Evolutionary conservation across 2,888 invertebrate genomes (phyloP).

Genomic region (Clanis bilineata): DNA sequence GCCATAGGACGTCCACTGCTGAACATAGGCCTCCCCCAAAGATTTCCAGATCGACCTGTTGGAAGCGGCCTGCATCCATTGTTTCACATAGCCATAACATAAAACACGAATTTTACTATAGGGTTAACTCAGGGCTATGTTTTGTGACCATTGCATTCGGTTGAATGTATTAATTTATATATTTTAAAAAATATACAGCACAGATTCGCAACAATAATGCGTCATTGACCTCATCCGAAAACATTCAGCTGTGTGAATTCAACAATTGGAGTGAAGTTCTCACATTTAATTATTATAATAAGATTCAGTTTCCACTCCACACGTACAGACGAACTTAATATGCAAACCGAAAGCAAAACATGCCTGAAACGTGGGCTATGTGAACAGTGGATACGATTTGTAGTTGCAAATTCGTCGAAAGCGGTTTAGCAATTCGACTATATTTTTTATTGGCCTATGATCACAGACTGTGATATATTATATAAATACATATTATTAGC

Average conservation of each 20-base stretch:
- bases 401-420: neutral
- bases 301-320: neutral
- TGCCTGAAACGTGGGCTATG: neutral
- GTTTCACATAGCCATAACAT: no score
- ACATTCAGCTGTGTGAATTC: neutral
- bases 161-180: no score
- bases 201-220: neutral
- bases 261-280: neutral
- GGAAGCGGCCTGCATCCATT: no score
- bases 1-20: no score
- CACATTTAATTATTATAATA: conserved; percentile 2
- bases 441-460: neutral
- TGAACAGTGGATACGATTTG: neutral
- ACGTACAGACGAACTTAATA: neutral
- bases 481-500: no score
- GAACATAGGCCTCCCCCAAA: no score
- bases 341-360: neutral
- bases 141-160: no score
- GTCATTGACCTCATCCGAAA: neutral
- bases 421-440: neutral
- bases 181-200: no score
- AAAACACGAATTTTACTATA: no score
- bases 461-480: neutral
- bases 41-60: no score
- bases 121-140: no score